Evolutionary conservation across 2,113 vertebrate species (phyloP).

Genomic region (Epinephelus cyanopodus): DNA sequence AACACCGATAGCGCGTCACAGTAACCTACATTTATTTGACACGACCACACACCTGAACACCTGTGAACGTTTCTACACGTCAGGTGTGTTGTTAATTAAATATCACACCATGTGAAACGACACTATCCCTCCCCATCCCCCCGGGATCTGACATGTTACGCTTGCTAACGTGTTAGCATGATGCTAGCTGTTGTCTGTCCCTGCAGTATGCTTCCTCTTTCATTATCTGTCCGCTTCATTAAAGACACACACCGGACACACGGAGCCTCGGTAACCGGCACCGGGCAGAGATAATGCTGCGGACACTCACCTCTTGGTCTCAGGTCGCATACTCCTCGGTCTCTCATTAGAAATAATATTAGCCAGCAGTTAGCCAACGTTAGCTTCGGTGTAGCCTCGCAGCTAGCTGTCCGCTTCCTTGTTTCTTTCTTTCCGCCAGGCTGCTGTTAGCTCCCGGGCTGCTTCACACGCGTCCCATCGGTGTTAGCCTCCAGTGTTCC

Average conservation of each 20-base stretch:
- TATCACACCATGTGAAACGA: background rate
- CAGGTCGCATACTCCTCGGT: constrained; percentile 83
- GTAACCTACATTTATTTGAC: background rate
- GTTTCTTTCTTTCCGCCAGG: constrained; percentile 64
- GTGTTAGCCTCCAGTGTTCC: constrained; percentile 1
- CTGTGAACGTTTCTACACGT: background rate
- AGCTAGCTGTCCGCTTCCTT: constrained; percentile 80
- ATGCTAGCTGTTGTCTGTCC: constrained; percentile 30
- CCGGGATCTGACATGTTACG: background rate
- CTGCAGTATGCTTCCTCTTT: constrained; percentile 70
- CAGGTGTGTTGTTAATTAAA: background rate
- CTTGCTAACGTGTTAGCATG: constrained; percentile 58
- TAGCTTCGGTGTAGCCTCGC: constrained; percentile 62
- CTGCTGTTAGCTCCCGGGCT: constrained; percentile 52
- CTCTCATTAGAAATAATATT: constrained; percentile 83
- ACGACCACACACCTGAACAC: rapidly evolving
- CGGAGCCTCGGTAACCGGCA: too few relatives aligned
- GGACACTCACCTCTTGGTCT: constrained; percentile 80
- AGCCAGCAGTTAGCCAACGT: constrained; percentile 71
- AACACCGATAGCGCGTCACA: constrained; percentile 34
- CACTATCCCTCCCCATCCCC: background rate
- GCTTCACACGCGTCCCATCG: constrained; percentile 57
- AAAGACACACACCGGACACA: background rate
- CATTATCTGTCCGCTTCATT: constrained; percentile 36
- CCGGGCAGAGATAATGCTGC: background rate